Conservation (phyloP, 2,797 vertebrate species). For the Acanthurus lineatus region DNA sequence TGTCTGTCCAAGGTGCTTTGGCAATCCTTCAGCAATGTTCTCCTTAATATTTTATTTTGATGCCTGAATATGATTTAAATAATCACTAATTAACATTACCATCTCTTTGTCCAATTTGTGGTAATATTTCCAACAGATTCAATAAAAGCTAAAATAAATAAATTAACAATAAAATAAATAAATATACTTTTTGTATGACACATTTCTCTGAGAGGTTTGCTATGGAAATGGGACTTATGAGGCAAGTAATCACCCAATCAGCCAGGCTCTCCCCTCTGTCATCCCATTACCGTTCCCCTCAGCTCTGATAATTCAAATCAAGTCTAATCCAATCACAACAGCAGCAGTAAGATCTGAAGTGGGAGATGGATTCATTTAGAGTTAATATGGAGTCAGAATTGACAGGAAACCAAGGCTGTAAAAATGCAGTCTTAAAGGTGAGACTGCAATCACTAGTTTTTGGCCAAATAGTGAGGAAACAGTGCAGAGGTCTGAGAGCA, state of each 20-base stretch:
- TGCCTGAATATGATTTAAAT: neutral
- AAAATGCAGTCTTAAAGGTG: slow-evolving; percentile 25
- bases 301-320: slow-evolving; percentile 67
- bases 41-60: neutral
- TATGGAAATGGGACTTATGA: slow-evolving; percentile 70
- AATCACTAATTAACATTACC: neutral
- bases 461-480: neutral
- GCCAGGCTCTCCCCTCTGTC: slow-evolving; percentile 49
- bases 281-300: slow-evolving; percentile 69
- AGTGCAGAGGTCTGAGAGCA: slow-evolving; percentile 9
- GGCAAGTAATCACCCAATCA: slow-evolving; percentile 76
- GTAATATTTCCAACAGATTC: slow-evolving; percentile 8
- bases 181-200: slow-evolving; percentile 12
- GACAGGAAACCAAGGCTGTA: slow-evolving; percentile 17
- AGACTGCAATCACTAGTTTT: slow-evolving; percentile 5
- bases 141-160: slow-evolving; percentile 6
- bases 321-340: slow-evolving; percentile 71
- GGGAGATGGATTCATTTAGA: slow-evolving; percentile 60
- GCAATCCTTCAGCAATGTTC: slow-evolving; percentile 39
- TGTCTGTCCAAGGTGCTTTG: slow-evolving; percentile 41
- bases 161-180: neutral
- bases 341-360: slow-evolving; percentile 60
- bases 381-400: slow-evolving; percentile 45
- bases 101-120: slow-evolving; percentile 4
- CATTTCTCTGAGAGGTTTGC: slow-evolving; percentile 33